These are phyloP conservation scores for Diaphora mendica DNA, from an alignment of 2,888 invertebrate species.

Conservation along the genomic window DNA sequence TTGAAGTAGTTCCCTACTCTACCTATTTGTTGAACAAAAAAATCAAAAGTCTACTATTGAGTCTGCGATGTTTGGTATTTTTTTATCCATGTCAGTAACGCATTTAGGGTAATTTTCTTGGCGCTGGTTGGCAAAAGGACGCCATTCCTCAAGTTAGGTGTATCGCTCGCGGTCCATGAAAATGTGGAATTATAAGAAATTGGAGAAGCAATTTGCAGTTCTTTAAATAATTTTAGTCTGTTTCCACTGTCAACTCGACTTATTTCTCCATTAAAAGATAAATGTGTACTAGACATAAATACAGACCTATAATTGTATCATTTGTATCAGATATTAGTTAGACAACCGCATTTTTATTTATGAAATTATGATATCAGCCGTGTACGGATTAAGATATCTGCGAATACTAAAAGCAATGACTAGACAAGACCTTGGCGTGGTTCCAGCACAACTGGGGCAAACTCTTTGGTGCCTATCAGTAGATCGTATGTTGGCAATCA, in stretches of 20 bases:
- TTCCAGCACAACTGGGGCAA: constrained; percentile 80
- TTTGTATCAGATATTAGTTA: neutral
- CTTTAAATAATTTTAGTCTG: constrained; percentile 16
- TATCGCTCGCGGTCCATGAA: constrained; percentile 25
- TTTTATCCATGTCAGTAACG: neutral
- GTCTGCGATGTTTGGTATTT: neutral
- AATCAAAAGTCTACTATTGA: neutral
- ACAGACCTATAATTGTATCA: neutral
- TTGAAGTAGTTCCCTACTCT: neutral
- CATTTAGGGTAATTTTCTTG: neutral
- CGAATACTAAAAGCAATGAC: constrained; percentile 63
- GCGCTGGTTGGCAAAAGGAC: neutral
- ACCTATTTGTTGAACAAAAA: neutral
- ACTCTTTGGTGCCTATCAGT: constrained; percentile 69
- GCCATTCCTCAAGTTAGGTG: neutral
- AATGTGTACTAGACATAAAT: neutral
- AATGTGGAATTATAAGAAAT: neutral
- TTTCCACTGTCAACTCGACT: neutral
- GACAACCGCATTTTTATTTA: constrained; percentile 34
- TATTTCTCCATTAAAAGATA: neutral
- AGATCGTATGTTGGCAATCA: constrained; percentile 81
- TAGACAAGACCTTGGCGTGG: constrained; percentile 74
- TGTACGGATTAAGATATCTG: constrained; percentile 57
- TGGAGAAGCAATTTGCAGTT: neutral
- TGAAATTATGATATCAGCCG: constrained; percentile 54